These are phyloP conservation scores for Rhopalosiphum nymphaeae DNA, from an alignment of 2,888 invertebrate species.

Conservation along the genomic window DNA sequence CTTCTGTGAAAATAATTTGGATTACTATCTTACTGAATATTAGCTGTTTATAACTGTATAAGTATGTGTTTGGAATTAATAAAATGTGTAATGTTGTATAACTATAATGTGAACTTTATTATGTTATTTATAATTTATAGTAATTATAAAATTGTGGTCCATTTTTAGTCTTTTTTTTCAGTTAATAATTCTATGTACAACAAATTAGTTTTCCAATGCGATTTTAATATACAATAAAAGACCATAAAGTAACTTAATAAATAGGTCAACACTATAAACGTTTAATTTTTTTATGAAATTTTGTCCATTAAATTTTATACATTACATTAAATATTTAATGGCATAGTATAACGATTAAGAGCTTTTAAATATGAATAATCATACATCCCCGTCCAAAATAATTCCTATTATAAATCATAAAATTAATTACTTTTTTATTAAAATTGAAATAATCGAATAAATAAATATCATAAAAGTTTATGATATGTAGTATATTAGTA, in stretches of 20 bases:
- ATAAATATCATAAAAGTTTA: neutral
- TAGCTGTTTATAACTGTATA: neutral
- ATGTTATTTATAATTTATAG: neutral
- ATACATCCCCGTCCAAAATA: neutral
- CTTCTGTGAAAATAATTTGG: neutral
- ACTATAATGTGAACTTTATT: neutral
- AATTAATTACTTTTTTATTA: neutral
- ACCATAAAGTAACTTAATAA: neutral
- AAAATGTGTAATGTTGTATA: conserved; percentile 8
- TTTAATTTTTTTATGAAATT: neutral
- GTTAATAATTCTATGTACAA: neutral
- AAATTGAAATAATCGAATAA: neutral
- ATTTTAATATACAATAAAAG: conserved; percentile 19
- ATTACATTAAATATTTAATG: neutral
- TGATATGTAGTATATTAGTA: neutral
- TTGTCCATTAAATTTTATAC: neutral
- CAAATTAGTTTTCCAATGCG: neutral
- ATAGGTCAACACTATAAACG: neutral
- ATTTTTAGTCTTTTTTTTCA: neutral
- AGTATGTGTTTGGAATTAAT: neutral
- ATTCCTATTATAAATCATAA: neutral
- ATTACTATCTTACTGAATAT: neutral
- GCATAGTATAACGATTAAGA: neutral
- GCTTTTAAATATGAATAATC: neutral
- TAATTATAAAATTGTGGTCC: neutral